Evolutionary conservation across 2,888 invertebrate species (phyloP), one percentile per base, ranked within the genome.

Genomic region (Leucophora obtusa): DNA sequence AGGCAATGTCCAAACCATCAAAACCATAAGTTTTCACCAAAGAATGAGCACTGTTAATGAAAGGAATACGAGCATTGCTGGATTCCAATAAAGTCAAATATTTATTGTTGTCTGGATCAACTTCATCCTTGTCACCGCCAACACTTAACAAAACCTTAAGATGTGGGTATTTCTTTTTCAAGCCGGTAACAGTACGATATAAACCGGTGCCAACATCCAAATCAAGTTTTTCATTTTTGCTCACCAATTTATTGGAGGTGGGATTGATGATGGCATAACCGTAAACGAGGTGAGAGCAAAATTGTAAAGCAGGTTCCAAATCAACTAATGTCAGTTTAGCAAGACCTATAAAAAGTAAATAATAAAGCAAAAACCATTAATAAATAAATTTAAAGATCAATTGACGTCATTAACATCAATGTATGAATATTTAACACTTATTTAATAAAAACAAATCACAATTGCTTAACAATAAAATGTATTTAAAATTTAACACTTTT

Each of bases 1-100:
- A 97, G 11, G 94, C 95, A 38, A 97, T 91, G 88, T 97, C 97
- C 24, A 97, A 91, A 2, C 97, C 97, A 88, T 97, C 97, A 85
- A 97, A 97, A 24, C 94, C 94, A 85, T 96, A 94, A 66, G 95
- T 94, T 84, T 94, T 94, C 14, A 95, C 91, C 59, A 96, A 85
- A 1, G 93, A 91, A 18, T 93, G 93, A 2, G 94, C 94, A 1
- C 96, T 96, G 88, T 94, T 95, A 60, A 96, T 93, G 87, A 96
- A 96, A 7, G 94, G 93, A 0, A 93, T 93, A 82, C 96, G 93
- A 1, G 93, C 93, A 87, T 94, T 94, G 17, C 94, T 92, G 1
- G 94, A 93, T 89, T 96, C 96, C 86, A 95, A 89, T 93, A 95
- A 85, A 14, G 92, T 92, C 82, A 95, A 92, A 87, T 96, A 96